Base-by-base conservation (phyloP, 2,113 vertebrate species). In the Callocephalon fimbriatum region DNA sequence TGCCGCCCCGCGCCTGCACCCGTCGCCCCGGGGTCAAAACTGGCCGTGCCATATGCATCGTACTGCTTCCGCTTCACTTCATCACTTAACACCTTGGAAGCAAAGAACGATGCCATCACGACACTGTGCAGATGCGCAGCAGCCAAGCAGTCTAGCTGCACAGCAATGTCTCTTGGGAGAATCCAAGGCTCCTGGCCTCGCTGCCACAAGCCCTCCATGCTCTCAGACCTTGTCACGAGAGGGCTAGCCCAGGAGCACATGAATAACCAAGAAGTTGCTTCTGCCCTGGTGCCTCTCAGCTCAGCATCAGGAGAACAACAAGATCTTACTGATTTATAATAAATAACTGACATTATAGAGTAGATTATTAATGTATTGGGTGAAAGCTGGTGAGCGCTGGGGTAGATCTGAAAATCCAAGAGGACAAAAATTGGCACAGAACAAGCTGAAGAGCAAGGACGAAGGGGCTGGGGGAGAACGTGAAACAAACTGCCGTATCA, bases 11-110 rank as follows among this genome's bases (percentile, higher is more conserved):
- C 66, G 2, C 98, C 96, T 0, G 98, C 93, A 7, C 97, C 97
- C 0, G 98, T 78, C 1, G 98, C 97, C 2, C 99, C 99, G 0
- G 98, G 61, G 2, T 99, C 98, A 12, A 99, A 99, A 44, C 99
- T 98, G 0, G 99, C 93, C 0, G 99, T 98, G 62, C 99, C 99
- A 0, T 99, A 99, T 0, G 98, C 88, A 17, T 99, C 99, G 2
- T 99, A 99, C 82, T 99, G 99, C 68, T 99, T 99, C 95, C 99
- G 98, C 97, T 99, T 99, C 45, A 97, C 96, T 91, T 99, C 99
- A 6, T 99, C 99, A 23, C 99, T 98, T 65, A 99, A 95, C 6
- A 99, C 98, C 99, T 99, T 38, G 0, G 5, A 25, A 26, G 5
- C 5, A 32, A 31, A 54, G 17, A 19, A 40, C 0, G 10, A 11